Evolutionary conservation across 2,888 invertebrate genomes (phyloP), one percentile per base, ranked within the genome.

Genomic region (Lissocephala sabroskyi): DNA sequence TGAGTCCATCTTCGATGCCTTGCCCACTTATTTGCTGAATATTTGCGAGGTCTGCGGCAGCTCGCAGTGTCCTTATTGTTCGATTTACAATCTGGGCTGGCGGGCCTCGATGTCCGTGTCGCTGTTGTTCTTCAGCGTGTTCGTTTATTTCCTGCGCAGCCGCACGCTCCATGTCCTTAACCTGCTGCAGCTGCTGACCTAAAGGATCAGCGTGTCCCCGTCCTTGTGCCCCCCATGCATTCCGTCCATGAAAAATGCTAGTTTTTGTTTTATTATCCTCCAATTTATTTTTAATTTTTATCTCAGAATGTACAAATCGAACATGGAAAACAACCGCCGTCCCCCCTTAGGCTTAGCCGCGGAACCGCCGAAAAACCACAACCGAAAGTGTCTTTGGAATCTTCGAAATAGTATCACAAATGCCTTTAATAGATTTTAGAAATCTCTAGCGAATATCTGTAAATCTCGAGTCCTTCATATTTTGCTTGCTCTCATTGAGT

Each of bases 41-140:
- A 95, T 96, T 63, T 96, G 96, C 84, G 95, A 96, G 82, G 96
- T 96, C 5, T 96, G 96, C 82, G 96, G 96, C 51, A 96, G 95
- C 44, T 96, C 95, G 36, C 96, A 96, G 82, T 96, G 96, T 81
- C 95, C 96, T 0, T 96, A 96, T 85, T 96, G 96, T 84, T 90
- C 92, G 42, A 92, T 94, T 63, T 95, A 94, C 86, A 95, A 94
- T 83, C 59, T 82, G 54, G 81, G 83, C 45, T 82, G 82, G 73
- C 81, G 79, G 17, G 59, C 79, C 2, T 77, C 82, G 11, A 67
- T 82, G 63, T 82, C 82, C 5, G 32, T 79, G 44, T 77, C 79
- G 30, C 59, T 82, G 35, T 43, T 83, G 40, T 68, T 74, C 50
- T 78, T 82, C 54, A 82, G 81, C 57, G 61, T 82, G 16, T 80